Conservation (phyloP, 2,888 invertebrate genomes). For the Standfussiana lucernea region DNA sequence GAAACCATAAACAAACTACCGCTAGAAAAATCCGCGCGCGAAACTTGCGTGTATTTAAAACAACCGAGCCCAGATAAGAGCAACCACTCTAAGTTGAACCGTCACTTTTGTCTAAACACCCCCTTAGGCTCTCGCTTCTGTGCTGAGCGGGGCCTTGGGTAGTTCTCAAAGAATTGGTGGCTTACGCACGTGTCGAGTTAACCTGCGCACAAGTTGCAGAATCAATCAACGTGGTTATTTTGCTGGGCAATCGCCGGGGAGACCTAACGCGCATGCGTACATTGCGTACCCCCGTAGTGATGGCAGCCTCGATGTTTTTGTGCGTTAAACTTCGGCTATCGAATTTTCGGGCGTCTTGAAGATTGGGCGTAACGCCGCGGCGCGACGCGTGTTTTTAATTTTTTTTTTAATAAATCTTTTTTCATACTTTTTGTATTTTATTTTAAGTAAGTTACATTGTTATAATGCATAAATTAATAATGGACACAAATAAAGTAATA, state of each 20-base stretch:
- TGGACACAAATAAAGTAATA: not conserved
- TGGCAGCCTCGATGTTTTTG: conserved; percentile 70
- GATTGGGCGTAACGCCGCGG: conserved; percentile 44
- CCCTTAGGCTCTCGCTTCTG: conserved; percentile 52
- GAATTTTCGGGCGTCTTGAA: conserved; percentile 63
- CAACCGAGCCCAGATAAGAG: conserved; percentile 75
- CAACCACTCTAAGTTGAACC: conserved; percentile 70
- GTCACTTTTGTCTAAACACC: conserved; percentile 65
- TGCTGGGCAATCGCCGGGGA: conserved; percentile 82
- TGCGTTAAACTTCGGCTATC: conserved; percentile 57
- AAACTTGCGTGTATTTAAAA: conserved; percentile 73
- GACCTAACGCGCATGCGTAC: conserved; percentile 83
- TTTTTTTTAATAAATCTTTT: not conserved
- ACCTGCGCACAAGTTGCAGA: conserved; percentile 89
- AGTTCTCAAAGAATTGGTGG: conserved; percentile 76
- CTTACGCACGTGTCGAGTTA: conserved; percentile 81
- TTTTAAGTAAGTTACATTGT: not conserved
- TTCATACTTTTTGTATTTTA: not conserved
- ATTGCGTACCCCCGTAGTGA: conserved; percentile 84
- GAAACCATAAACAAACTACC: conserved; percentile 41
- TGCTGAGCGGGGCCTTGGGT: conserved; percentile 66
- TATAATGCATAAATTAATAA: not conserved
- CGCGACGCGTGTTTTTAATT: not conserved
- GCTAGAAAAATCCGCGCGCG: conserved; percentile 56
- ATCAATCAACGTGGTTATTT: conserved; percentile 88